Evolutionary conservation across 2,888 invertebrate species (phyloP).

Genomic region (Noctua janthina): DNA sequence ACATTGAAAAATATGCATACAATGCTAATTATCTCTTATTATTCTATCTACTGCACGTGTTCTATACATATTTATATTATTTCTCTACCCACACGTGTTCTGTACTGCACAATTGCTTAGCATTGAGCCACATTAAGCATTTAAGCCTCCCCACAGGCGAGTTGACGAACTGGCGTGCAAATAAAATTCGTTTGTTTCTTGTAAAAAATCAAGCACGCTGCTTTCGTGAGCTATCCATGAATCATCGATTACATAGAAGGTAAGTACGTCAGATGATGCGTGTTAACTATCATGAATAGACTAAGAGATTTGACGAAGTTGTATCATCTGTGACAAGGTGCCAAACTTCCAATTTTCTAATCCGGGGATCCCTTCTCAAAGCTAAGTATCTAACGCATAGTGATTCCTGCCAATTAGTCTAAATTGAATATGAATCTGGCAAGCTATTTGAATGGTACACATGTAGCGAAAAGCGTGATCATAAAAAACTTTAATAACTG

Average conservation of each 20-base stretch:
- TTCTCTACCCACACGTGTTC: conserved; percentile 58
- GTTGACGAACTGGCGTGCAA: conserved; percentile 57
- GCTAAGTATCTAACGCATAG: neutral
- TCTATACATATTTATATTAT: conserved; percentile 54
- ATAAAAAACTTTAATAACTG: conserved; percentile 10
- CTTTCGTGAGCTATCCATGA: conserved; percentile 53
- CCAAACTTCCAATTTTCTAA: conserved; percentile 31
- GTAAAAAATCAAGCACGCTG: conserved; percentile 45
- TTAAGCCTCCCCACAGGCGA: conserved; percentile 53
- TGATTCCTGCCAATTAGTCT: conserved; percentile 34
- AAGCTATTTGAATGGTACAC: conserved; percentile 4
- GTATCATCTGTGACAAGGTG: conserved; percentile 24
- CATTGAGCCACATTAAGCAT: conserved; percentile 55
- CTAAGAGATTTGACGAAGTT: conserved; percentile 36
- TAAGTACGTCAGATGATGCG: conserved; percentile 33
- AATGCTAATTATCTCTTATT: conserved; percentile 58
- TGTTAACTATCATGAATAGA: conserved; percentile 14
- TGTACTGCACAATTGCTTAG: conserved; percentile 54
- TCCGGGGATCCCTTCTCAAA: neutral
- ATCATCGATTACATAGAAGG: conserved; percentile 38
- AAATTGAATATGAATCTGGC: conserved; percentile 19
- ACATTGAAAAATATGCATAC: conserved; percentile 54
- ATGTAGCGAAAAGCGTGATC: neutral
- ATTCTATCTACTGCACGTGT: conserved; percentile 56
- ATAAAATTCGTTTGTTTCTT: conserved; percentile 48